Percentiles rank a stretch among this genome's conserved stretches.
phyloP scores from a whole-genome alignment of 2,113 vertebrate genomes.

The Accipiter cooperii region DNA sequence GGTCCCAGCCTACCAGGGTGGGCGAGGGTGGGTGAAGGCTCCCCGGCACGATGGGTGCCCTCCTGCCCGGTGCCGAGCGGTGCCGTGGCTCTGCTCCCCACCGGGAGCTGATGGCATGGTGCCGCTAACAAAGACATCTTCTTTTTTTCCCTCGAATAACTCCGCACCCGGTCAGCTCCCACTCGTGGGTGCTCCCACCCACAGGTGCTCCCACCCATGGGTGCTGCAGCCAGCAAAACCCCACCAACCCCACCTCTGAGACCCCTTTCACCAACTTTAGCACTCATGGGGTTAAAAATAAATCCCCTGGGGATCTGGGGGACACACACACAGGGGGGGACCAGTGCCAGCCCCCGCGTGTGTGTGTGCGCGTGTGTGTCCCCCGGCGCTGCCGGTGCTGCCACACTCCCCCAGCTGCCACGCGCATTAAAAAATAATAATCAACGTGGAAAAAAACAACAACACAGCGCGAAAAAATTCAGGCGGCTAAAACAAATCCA shows the following conservation, averaged over 20 bases:
- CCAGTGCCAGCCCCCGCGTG: not conserved
- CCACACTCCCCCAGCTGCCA: constrained; percentile 61
- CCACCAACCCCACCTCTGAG: not conserved
- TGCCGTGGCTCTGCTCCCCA: not conserved
- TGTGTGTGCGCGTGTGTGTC: not conserved
- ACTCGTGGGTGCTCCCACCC: not conserved
- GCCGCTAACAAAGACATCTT: not conserved
- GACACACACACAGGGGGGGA: not conserved
- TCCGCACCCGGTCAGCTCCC: not conserved
- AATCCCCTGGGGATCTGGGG: not conserved
- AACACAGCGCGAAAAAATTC: constrained; percentile 63
- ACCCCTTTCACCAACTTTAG: not conserved
- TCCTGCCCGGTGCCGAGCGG: not conserved
- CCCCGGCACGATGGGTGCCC: not conserved
- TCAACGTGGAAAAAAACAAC: constrained; percentile 52
- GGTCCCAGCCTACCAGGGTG: not conserved
- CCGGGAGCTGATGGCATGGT: not conserved
- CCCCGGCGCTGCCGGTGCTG: not conserved
- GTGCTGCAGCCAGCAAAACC: not conserved
- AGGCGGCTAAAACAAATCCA: constrained; percentile 72
- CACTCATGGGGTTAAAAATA: not conserved
- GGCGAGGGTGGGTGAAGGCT: not conserved
- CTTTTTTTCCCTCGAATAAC: not conserved
- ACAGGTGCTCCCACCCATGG: not conserved
- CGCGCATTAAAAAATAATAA: constrained; percentile 57